phyloP scores from a whole-genome alignment of 2,888 invertebrate species.

The Eristalis arbustorum region DNA sequence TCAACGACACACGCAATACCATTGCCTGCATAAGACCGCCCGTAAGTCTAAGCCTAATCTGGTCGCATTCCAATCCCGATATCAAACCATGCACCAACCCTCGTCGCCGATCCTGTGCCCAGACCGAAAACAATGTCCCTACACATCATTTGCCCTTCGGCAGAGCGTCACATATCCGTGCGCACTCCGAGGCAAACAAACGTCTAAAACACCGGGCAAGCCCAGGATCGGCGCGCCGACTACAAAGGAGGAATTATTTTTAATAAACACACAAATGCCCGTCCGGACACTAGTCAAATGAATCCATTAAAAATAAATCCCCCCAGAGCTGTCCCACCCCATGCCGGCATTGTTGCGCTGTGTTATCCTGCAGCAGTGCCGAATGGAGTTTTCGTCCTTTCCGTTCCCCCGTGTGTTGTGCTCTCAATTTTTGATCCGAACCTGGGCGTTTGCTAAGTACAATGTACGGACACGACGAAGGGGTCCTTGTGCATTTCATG shows the following conservation, averaged over 20 bases:
- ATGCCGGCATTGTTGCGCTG: constrained; percentile 1
- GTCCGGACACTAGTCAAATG: constrained; percentile 55
- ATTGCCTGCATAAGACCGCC: neutral
- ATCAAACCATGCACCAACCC: neutral
- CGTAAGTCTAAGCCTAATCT: neutral
- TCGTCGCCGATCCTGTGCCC: neutral
- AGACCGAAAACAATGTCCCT: constrained; percentile 1
- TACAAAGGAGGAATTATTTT: constrained; percentile 64
- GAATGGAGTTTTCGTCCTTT: neutral
- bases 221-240: constrained; percentile 16
- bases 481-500: neutral
- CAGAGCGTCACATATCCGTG: neutral
- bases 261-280: constrained; percentile 66
- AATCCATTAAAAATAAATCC: constrained; percentile 59
- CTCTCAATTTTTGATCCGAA: neutral
- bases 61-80: neutral
- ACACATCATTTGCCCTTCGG: constrained; percentile 3
- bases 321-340: constrained; percentile 4
- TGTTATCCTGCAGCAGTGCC: neutral
- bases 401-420: neutral
- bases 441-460: neutral
- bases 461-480: neutral
- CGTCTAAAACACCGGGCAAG: neutral
- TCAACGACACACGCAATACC: neutral
- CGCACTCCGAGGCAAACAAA: neutral